Evolutionary conservation across 1,140 invertebrate species (phyloP).

Genomic region (Ctenoplectra terminalis): DNA sequence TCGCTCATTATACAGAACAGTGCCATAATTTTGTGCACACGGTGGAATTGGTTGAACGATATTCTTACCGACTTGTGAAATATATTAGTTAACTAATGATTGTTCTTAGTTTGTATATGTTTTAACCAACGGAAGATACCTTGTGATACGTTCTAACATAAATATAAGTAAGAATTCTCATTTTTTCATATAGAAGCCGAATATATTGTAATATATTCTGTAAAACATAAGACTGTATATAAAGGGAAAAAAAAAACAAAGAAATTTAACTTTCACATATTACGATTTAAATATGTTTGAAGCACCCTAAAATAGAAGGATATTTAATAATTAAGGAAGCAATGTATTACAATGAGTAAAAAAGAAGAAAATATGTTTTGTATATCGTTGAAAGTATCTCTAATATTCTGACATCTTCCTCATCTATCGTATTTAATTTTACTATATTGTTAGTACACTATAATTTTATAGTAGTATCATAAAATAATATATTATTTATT

Average conservation of each 20-base stretch:
- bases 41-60: constrained; percentile 33
- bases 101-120: constrained; percentile 52
- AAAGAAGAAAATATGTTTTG: constrained; percentile 47
- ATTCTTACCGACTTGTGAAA: constrained; percentile 9
- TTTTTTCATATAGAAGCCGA: constrained; percentile 46
- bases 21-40: constrained; percentile 53
- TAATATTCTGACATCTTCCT: background rate
- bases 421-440: background rate
- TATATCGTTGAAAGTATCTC: constrained; percentile 18
- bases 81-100: constrained; percentile 31
- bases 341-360: constrained; percentile 17
- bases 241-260: constrained; percentile 24
- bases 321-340: constrained; percentile 6
- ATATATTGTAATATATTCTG: constrained; percentile 72
- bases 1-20: constrained; percentile 12
- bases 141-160: constrained; percentile 62
- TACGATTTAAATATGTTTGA: constrained; percentile 51
- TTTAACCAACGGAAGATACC: constrained; percentile 28
- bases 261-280: constrained; percentile 65
- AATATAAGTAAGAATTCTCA: constrained; percentile 22
- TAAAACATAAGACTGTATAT: constrained; percentile 70
- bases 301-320: constrained; percentile 7
- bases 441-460: too few species aligned
- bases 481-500: too few species aligned
- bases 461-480: too few species aligned